Conservation (phyloP, 1,140 invertebrate genomes). For the Zaprionus camerounensis region DNA sequence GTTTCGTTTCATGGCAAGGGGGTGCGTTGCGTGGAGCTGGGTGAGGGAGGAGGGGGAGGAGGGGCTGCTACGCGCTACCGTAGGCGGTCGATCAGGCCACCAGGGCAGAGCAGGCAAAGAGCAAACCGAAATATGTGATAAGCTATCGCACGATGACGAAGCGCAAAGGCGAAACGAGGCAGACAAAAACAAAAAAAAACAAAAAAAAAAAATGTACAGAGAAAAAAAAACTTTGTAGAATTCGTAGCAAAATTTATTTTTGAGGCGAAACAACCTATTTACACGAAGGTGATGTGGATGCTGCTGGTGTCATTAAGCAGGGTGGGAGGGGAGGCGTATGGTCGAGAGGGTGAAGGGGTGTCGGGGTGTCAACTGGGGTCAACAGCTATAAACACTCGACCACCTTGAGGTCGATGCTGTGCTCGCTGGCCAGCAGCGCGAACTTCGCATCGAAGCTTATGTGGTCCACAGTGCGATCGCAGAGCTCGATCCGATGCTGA, state of each 20-base stretch:
- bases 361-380: neutral
- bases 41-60: neutral
- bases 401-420: constrained; percentile 77
- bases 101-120: constrained; percentile 36
- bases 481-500: constrained; percentile 73
- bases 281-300: constrained; percentile 10
- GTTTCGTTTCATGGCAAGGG: neutral
- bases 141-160: constrained; percentile 42
- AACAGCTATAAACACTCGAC: constrained; percentile 68
- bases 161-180: neutral
- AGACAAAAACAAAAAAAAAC: neutral
- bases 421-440: constrained; percentile 72
- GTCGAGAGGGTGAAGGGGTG: neutral
- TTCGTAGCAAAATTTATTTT: constrained; percentile 36
- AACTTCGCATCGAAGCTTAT: constrained; percentile 73
- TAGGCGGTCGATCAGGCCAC: constrained; percentile 49
- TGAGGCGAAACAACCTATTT: constrained; percentile 30
- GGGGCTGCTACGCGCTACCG: neutral
- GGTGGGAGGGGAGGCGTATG: neutral
- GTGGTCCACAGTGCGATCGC: constrained; percentile 70
- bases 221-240: neutral
- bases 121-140: constrained; percentile 30
- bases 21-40: neutral
- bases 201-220: neutral
- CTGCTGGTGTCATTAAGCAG: neutral